Percentiles rank a stretch among this genome's conserved stretches.
These are phyloP conservation scores for Argentina silus DNA, from an alignment of 2,797 vertebrate genomes.

Conservation along the genomic window DNA sequence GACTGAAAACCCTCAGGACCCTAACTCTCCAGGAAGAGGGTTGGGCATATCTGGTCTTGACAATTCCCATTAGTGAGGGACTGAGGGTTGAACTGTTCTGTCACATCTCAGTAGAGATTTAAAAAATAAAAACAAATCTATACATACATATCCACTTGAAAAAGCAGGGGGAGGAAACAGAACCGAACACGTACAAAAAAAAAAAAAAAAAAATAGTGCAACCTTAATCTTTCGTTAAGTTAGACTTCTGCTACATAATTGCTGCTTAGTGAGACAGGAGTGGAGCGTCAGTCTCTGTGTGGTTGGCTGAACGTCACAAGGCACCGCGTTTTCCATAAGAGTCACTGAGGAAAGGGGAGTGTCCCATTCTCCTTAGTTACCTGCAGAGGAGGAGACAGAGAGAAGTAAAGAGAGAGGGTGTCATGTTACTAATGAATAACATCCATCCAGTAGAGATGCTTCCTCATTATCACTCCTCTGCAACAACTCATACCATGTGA, in stretches of 20 bases:
- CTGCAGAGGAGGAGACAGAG: constrained; percentile 26
- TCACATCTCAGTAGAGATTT: constrained; percentile 24
- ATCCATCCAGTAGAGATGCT: no score
- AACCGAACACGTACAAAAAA: constrained; percentile 2
- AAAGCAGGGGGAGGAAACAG: not conserved
- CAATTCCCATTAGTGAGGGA: not conserved
- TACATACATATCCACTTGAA: constrained; percentile 57
- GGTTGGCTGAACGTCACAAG: constrained; percentile 68
- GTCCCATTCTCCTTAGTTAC: constrained; percentile 45
- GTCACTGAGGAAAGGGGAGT: not conserved
- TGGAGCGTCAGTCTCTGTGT: constrained; percentile 53
- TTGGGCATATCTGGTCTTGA: no score
- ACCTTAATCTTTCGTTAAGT: constrained; percentile 76
- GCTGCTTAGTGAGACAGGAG: constrained; percentile 72
- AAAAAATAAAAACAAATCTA: constrained; percentile 47
- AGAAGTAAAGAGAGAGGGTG: not conserved
- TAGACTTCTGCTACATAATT: constrained; percentile 82
- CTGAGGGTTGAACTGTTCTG: not conserved
- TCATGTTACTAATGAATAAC: not conserved
- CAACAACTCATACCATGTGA: no score
- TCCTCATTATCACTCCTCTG: no score
- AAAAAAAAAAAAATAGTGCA: constrained; percentile 80
- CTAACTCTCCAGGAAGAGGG: no score
- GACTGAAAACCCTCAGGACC: no score
- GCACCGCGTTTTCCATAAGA: not conserved